Percentiles rank a stretch among this genome's conserved stretches.
These are phyloP conservation scores for Bilobella aurantiaca DNA, from an alignment of 1,140 invertebrate genomes.

Conservation along the genomic window DNA sequence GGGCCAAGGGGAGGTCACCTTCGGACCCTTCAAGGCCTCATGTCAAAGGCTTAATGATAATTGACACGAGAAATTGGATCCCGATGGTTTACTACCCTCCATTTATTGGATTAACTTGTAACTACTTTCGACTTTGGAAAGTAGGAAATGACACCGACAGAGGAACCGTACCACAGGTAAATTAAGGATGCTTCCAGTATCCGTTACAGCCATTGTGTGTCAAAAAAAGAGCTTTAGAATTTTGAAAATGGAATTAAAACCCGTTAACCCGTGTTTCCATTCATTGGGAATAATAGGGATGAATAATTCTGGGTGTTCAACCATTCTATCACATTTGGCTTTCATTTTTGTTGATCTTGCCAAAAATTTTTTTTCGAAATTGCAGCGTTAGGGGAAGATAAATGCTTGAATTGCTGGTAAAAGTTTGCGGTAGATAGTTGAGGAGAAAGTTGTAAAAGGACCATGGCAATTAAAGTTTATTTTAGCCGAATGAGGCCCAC, in stretches of 20 bases:
- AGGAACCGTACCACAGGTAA: too few relatives aligned
- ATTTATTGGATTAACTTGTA: constrained; percentile 8
- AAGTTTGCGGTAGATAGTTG: too few relatives aligned
- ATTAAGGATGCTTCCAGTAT: too few relatives aligned
- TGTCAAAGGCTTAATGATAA: neutral
- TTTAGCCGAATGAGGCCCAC: neutral
- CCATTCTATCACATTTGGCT: too few relatives aligned
- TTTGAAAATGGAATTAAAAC: neutral
- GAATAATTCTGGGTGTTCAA: too few relatives aligned
- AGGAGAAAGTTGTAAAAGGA: neutral
- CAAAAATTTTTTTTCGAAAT: neutral
- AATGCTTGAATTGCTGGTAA: too few relatives aligned
- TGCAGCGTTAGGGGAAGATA: neutral
- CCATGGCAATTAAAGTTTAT: neutral
- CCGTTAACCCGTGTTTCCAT: neutral
- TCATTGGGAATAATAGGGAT: too few relatives aligned
- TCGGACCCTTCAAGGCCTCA: neutral
- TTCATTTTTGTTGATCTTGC: too few relatives aligned
- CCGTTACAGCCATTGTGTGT: too few relatives aligned
- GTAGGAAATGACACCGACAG: neutral
- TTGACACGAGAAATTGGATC: neutral
- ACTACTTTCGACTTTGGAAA: neutral
- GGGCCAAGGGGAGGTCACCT: neutral
- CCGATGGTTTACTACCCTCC: neutral
- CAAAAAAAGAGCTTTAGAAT: too few relatives aligned